phyloP scores from a whole-genome alignment of 2,797 vertebrate species.

The Tolypeutes matacus region DNA sequence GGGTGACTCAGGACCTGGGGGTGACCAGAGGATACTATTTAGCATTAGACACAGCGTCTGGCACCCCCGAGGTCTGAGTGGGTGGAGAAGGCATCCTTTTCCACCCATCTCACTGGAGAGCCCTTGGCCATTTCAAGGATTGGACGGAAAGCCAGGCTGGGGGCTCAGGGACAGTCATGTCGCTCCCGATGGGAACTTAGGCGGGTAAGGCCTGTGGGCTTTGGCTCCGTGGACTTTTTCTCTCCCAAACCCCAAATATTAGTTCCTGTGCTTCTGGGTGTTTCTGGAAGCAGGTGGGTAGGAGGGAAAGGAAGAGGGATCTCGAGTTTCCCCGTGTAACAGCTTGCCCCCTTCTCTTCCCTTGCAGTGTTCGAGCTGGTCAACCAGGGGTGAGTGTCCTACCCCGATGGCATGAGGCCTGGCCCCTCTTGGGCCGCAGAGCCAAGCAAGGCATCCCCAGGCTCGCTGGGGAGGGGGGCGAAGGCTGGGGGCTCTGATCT shows the following conservation, averaged over 20 bases:
- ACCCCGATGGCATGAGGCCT: not conserved
- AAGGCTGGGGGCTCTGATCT: not conserved
- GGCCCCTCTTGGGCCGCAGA: not conserved
- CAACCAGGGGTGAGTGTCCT: constrained; percentile 96
- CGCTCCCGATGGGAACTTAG: not conserved
- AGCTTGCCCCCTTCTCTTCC: constrained; percentile 71
- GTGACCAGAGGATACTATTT: not conserved
- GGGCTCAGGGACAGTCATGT: not conserved
- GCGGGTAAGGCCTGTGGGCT: not conserved
- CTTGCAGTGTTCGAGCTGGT: constrained; percentile 97
- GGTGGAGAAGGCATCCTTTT: not conserved
- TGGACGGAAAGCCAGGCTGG: not conserved
- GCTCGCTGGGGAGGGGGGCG: not conserved
- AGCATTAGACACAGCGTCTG: not conserved
- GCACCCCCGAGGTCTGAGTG: not conserved
- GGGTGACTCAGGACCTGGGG: not conserved
- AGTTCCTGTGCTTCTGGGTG: not conserved
- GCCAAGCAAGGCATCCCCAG: not conserved
- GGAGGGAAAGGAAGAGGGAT: not conserved
- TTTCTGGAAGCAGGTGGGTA: not conserved
- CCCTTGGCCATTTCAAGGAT: not conserved
- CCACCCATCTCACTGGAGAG: not conserved
- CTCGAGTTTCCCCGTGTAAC: constrained; percentile 35
- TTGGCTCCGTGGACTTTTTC: not conserved
- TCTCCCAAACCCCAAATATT: not conserved